Evolutionary conservation across 2,113 vertebrate species (phyloP).

Genomic region (Pygoscelis adeliae): DNA sequence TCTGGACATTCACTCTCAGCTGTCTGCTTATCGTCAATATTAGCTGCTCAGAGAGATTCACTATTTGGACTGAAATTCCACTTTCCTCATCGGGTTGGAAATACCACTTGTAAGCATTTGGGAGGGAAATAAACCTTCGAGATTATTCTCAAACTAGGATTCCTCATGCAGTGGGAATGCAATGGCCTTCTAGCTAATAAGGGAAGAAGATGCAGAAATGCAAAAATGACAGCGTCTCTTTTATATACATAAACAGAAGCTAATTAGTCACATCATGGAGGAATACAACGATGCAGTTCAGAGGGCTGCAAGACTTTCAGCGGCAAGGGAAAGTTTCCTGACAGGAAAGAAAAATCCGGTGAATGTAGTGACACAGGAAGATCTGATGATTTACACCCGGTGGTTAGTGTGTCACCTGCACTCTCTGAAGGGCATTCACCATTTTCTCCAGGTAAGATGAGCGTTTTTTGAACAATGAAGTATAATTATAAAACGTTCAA

Average conservation of each 20-base stretch:
- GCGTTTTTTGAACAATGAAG: not conserved
- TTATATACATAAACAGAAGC: conserved; percentile 41
- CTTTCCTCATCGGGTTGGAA: not conserved
- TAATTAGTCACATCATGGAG: conserved; percentile 65
- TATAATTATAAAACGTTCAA: not conserved
- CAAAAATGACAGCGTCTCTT: not conserved
- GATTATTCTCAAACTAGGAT: not conserved
- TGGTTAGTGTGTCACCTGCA: conserved; percentile 79
- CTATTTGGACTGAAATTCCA: not conserved
- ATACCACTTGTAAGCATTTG: not conserved
- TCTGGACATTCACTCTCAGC: not conserved
- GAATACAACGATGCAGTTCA: conserved; percentile 74
- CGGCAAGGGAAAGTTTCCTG: conserved; percentile 70
- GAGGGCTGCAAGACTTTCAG: conserved; percentile 75
- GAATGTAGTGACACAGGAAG: conserved; percentile 68
- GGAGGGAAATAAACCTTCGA: not conserved
- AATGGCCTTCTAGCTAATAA: not conserved
- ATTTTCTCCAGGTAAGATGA: conserved; percentile 71
- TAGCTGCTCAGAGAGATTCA: not conserved
- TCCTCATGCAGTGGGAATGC: not conserved
- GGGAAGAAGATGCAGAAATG: not conserved
- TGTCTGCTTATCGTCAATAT: not conserved
- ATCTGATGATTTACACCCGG: conserved; percentile 72
- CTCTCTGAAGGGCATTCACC: conserved; percentile 69
- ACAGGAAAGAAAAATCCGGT: conserved; percentile 46